Evolutionary conservation across 1,140 invertebrate species (phyloP).

Genomic region (Protaetia brevitarsis): DNA sequence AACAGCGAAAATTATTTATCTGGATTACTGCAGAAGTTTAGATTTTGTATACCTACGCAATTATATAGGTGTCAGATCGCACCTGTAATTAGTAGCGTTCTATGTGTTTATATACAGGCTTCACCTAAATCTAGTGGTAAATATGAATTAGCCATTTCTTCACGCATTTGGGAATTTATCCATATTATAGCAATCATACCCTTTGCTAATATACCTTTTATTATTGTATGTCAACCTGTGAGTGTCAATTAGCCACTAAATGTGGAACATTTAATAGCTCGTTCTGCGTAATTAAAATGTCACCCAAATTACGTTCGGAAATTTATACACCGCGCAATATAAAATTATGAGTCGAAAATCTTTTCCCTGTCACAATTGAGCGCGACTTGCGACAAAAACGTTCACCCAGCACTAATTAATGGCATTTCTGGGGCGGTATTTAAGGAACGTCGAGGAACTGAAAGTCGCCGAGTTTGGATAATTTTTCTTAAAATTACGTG

Average conservation of each 20-base stretch:
- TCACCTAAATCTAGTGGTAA: no score
- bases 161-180: neutral
- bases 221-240: neutral
- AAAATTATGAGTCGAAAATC: neutral
- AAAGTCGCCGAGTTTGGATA: neutral
- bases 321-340: neutral
- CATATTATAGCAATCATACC: neutral
- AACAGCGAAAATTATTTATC: no score
- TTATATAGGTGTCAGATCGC: no score
- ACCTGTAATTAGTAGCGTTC: no score
- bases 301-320: neutral
- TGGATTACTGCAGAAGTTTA: no score
- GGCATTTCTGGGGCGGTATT: conserved; percentile 6
- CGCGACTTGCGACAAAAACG: neutral
- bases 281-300: neutral
- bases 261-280: neutral
- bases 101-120: no score
- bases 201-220: neutral
- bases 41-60: no score
- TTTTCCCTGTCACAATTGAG: neutral
- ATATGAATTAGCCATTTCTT: no score
- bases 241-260: neutral
- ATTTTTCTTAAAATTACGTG: conserved; percentile 14
- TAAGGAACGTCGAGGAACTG: neutral
- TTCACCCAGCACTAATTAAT: neutral